Percentiles rank a stretch among this genome's conserved stretches.
Conservation (phyloP, 2,113 vertebrate species). For the Sinocyclocheilus rhinocerous region DNA sequence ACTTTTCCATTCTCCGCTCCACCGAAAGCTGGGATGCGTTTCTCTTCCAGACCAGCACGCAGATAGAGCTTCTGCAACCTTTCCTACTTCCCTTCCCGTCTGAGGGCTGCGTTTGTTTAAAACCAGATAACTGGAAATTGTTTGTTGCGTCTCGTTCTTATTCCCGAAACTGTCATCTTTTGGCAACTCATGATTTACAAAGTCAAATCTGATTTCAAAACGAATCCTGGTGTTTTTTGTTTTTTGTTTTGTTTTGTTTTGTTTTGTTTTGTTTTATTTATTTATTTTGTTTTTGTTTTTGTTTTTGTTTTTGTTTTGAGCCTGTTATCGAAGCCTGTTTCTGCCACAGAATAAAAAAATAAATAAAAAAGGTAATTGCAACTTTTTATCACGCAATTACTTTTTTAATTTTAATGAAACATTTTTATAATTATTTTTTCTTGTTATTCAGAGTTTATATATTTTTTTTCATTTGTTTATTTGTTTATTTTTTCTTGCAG, state of each 20-base stretch:
- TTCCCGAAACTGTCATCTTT: not conserved
- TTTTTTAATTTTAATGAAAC: too few relatives aligned
- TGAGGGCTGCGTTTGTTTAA: not conserved
- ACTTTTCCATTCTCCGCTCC: constrained; percentile 71
- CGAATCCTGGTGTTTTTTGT: not conserved
- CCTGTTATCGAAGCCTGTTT: too few relatives aligned
- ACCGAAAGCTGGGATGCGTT: constrained; percentile 53
- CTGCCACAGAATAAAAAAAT: too few relatives aligned
- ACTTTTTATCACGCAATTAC: too few relatives aligned
- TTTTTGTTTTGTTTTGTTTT: too few relatives aligned
- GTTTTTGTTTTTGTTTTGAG: too few relatives aligned
- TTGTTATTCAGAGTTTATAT: too few relatives aligned
- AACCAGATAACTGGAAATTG: not conserved
- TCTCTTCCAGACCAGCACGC: constrained; percentile 30
- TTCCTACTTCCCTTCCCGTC: not conserved
- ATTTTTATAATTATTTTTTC: too few relatives aligned
- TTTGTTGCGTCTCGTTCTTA: not conserved
- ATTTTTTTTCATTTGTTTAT: too few relatives aligned
- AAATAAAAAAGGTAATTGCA: too few relatives aligned
- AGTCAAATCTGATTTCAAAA: not conserved
- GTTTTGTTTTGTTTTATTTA: too few relatives aligned
- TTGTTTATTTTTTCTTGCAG: too few relatives aligned
- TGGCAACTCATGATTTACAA: not conserved
- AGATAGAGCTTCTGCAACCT: not conserved
- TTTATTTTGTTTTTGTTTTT: rapidly evolving